Conservation (phyloP, 1,140 invertebrate genomes). For the Pseudomyrmex sp. region DNA sequence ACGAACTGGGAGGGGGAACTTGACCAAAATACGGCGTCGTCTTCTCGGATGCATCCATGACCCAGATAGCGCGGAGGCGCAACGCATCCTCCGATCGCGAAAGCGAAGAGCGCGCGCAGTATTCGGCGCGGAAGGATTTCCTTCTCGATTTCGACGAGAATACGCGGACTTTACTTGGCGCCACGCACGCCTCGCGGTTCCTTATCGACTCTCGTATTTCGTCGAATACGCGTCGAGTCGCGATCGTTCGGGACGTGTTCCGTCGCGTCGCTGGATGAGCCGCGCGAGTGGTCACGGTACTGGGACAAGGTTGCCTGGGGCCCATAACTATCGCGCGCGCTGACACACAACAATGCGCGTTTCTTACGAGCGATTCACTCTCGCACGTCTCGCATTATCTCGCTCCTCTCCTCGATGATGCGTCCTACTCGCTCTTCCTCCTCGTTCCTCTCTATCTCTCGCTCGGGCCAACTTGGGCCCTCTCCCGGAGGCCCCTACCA, state of each 20-base stretch:
- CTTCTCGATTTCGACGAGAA: constrained; percentile 24
- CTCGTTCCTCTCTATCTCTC: constrained; percentile 29
- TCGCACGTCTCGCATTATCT: constrained; percentile 45
- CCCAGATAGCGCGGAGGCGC: constrained; percentile 59
- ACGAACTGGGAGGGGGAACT: not conserved
- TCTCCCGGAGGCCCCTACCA: constrained; percentile 61
- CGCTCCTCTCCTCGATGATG: not conserved
- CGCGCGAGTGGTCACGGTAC: constrained; percentile 74
- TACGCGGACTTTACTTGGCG: not conserved
- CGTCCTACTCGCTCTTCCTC: not conserved
- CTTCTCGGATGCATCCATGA: constrained; percentile 66
- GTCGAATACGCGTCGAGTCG: constrained; percentile 33
- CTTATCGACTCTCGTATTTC: constrained; percentile 49
- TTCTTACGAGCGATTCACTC: constrained; percentile 75
- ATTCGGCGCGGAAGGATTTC: constrained; percentile 53
- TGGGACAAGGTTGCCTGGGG: constrained; percentile 84
- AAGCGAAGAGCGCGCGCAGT: constrained; percentile 30
- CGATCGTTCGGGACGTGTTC: not conserved
- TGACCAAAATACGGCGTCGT: constrained; percentile 62
- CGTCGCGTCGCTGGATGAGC: constrained; percentile 41
- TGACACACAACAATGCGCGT: constrained; percentile 82
- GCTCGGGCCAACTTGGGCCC: constrained; percentile 31
- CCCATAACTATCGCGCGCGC: constrained; percentile 81
- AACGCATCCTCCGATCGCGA: constrained; percentile 63
- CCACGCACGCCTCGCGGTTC: not conserved